phyloP scores from a whole-genome alignment of 2,888 invertebrate genomes.

The Caenorhabditis angaria region DNA sequence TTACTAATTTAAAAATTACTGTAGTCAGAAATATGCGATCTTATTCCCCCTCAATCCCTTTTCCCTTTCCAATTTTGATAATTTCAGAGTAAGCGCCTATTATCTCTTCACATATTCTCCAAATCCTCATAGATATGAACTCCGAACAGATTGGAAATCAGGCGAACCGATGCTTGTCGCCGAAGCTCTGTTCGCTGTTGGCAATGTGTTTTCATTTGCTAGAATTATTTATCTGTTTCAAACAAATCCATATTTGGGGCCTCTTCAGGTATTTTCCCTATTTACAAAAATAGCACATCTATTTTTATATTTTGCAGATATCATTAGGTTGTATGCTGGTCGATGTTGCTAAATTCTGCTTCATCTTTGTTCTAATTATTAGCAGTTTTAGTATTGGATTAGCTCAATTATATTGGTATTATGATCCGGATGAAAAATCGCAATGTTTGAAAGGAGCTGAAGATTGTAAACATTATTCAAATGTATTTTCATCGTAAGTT shows the following conservation, averaged over 20 bases:
- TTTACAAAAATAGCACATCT: neutral
- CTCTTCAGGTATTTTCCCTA: constrained; percentile 74
- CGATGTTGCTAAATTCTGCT: constrained; percentile 76
- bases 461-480: constrained; percentile 67
- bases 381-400: constrained; percentile 76
- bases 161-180: constrained; percentile 76
- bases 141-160: constrained; percentile 74
- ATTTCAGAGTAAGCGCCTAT: constrained; percentile 54
- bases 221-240: constrained; percentile 77
- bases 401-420: constrained; percentile 76
- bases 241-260: constrained; percentile 76
- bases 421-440: constrained; percentile 71
- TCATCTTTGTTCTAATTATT: constrained; percentile 75
- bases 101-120: constrained; percentile 54
- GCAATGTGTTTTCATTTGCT: constrained; percentile 77
- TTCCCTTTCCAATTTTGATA: neutral
- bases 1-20: too few species aligned
- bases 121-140: constrained; percentile 51
- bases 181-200: constrained; percentile 76
- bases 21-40: too few species aligned
- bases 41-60: neutral
- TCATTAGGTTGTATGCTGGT: constrained; percentile 76
- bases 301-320: constrained; percentile 51
- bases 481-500: constrained; percentile 73
- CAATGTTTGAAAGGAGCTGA: constrained; percentile 57